phyloP scores from a whole-genome alignment of 1,140 invertebrate species.

The Phymorhynchus buccinoides region DNA sequence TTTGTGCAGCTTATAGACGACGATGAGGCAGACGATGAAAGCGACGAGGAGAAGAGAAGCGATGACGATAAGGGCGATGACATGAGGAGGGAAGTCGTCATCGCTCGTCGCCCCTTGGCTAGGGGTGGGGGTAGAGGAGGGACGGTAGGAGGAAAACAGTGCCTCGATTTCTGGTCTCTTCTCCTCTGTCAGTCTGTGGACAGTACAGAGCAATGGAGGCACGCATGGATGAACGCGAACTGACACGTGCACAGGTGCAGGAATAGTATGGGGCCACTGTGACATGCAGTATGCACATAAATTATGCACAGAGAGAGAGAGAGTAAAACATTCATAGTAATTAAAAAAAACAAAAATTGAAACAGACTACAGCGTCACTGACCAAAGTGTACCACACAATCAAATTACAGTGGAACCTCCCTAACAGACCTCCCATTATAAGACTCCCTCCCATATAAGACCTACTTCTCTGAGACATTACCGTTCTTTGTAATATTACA shows the following conservation, averaged over 20 bases:
- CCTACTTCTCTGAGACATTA: no score
- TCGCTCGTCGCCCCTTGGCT: not conserved
- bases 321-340: conserved; percentile 4
- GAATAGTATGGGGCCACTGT: no score
- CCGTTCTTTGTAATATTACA: no score
- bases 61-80: conserved; percentile 19
- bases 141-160: not conserved
- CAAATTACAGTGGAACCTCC: no score
- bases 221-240: not conserved
- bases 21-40: not conserved
- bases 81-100: not conserved
- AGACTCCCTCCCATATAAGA: no score
- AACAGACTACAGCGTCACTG: no score
- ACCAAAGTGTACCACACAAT: no score
- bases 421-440: no score
- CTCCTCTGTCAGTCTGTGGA: not conserved
- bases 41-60: not conserved
- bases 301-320: conserved; percentile 12
- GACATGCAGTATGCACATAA: no score
- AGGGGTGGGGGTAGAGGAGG: not conserved
- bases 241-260: not conserved
- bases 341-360: conserved; percentile 6
- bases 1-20: not conserved
- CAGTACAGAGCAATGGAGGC: not conserved
- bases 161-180: not conserved